Percentiles rank a stretch among this genome's conserved stretches.
phyloP scores from a whole-genome alignment of 2,113 vertebrate species.

The Heterocephalus glaber region DNA sequence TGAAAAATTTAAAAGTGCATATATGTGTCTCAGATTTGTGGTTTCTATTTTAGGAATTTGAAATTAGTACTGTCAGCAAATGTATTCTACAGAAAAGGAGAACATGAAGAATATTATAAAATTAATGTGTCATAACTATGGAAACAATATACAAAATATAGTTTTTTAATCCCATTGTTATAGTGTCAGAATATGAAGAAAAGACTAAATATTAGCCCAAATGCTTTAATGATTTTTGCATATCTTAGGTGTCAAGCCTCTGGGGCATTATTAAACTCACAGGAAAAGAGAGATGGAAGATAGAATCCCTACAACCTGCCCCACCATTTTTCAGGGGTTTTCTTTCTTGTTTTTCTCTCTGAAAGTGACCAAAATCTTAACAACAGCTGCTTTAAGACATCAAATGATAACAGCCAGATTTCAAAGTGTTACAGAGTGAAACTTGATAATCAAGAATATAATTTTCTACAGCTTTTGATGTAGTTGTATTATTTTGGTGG shows the following conservation, averaged over 20 bases:
- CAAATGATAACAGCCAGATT: neutral
- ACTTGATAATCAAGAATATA: neutral
- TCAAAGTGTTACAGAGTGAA: slow-evolving; percentile 7
- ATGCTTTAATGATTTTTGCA: neutral
- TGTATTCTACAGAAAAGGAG: neutral
- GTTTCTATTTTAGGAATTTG: neutral
- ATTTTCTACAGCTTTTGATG: neutral
- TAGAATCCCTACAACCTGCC: rapidly evolving
- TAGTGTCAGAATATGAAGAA: neutral
- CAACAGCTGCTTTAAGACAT: neutral
- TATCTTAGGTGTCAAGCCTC: neutral
- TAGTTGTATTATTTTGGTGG: neutral
- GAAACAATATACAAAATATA: neutral
- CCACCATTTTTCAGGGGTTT: neutral
- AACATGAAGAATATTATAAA: neutral
- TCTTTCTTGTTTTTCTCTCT: neutral
- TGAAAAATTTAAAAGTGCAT: neutral
- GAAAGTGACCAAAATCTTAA: slow-evolving; percentile 31
- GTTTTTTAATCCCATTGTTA: neutral
- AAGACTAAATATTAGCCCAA: neutral
- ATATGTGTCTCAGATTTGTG: neutral
- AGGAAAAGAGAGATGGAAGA: neutral
- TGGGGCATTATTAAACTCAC: neutral
- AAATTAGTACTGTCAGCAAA: slow-evolving; percentile 7
- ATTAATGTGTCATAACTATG: neutral